Conservation (phyloP, 2,888 invertebrate species). For the Pantelozetes paolii region DNA sequence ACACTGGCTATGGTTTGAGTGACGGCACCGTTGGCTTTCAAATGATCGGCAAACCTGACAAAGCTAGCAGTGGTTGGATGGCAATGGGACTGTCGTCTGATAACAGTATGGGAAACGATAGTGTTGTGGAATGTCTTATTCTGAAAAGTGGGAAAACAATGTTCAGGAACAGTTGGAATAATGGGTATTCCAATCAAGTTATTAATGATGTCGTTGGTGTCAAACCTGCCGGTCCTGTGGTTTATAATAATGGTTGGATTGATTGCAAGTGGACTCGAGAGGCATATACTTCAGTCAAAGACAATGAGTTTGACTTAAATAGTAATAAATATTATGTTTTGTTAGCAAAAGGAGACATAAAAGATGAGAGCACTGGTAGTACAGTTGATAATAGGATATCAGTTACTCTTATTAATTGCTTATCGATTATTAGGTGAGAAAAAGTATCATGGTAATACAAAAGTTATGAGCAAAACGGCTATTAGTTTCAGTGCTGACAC, state of each 20-base stretch:
- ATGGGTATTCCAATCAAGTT: background rate
- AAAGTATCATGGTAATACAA: background rate
- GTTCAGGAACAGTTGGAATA: slow-evolving; percentile 49
- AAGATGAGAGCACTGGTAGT: slow-evolving; percentile 27
- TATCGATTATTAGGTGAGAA: background rate
- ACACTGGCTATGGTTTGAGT: background rate
- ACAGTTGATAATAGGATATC: background rate
- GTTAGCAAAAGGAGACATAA: slow-evolving; percentile 64
- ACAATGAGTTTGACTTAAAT: slow-evolving; percentile 65
- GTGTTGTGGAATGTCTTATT: slow-evolving; percentile 72
- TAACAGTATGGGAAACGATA: slow-evolving; percentile 76
- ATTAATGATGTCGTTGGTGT: background rate
- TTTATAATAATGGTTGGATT: slow-evolving; percentile 32
- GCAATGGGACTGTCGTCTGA: slow-evolving; percentile 72
- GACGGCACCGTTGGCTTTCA: background rate
- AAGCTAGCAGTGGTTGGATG: background rate
- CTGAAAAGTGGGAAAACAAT: slow-evolving; percentile 57
- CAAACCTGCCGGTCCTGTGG: background rate
- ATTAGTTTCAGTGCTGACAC: background rate
- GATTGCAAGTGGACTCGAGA: slow-evolving; percentile 42
- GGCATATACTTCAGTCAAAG: slow-evolving; percentile 56
- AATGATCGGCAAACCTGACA: background rate
- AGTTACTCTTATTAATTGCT: background rate
- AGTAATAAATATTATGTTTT: slow-evolving; percentile 67
- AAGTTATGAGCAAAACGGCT: background rate